Evolutionary conservation across 92 coral and sea anemone species (phyloP).

Genomic region (Paramuricea clavata): DNA sequence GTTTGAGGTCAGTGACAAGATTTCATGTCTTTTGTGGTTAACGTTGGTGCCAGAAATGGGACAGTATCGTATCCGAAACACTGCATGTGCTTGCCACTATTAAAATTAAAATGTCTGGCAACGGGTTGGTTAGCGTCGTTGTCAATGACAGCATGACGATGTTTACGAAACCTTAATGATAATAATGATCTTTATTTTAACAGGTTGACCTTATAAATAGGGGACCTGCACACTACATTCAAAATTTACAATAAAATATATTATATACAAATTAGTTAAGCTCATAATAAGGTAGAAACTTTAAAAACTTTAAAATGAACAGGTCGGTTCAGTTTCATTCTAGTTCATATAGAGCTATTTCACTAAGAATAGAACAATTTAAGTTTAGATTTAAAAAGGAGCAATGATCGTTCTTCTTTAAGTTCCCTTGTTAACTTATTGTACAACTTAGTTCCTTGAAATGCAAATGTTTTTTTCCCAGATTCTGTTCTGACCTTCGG

Average conservation of each 20-base stretch:
- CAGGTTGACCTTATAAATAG: slow-evolving; percentile 2
- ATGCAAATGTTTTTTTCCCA: slow-evolving; percentile 14
- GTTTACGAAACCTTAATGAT: too few species aligned
- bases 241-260: neutral
- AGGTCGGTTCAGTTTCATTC: too few species aligned
- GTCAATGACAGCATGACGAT: too few species aligned
- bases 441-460: slow-evolving; percentile 1
- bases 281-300: too few species aligned
- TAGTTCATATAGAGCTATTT: neutral
- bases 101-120: too few species aligned
- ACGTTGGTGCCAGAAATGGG: too few species aligned
- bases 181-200: neutral
- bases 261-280: neutral
- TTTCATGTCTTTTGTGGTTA: too few species aligned
- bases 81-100: too few species aligned
- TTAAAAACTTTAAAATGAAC: neutral
- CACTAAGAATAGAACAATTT: slow-evolving; percentile 8
- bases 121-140: too few species aligned
- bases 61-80: too few species aligned
- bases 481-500: slow-evolving; percentile 10
- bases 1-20: too few species aligned
- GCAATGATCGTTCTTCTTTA: slow-evolving; percentile 23
- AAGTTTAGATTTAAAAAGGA: slow-evolving; percentile 13
- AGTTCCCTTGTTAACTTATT: too few species aligned
- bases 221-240: neutral